Evolutionary conservation across 2,888 invertebrate species (phyloP).

Genomic region (Capitulum mitella): DNA sequence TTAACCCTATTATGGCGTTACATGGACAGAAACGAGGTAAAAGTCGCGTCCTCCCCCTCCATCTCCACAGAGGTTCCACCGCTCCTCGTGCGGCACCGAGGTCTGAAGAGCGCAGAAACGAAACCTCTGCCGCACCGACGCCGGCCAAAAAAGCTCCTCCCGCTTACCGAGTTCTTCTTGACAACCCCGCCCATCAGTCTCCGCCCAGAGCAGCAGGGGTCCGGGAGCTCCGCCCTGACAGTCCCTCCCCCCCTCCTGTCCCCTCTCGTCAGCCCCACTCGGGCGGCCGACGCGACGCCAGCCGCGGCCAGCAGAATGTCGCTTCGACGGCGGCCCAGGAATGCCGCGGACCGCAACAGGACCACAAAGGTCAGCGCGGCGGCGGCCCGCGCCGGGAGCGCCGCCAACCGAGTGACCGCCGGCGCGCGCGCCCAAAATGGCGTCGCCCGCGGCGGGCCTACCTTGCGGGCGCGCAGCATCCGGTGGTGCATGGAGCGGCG

Average conservation of each 20-base stretch:
- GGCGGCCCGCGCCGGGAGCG: not conserved
- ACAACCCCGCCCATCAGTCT: too few species aligned
- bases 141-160: too few species aligned
- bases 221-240: not conserved
- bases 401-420: constrained; percentile 37
- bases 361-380: not conserved
- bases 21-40: too few species aligned
- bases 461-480: not conserved
- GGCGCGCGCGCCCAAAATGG: not conserved
- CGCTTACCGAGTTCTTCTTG: too few species aligned
- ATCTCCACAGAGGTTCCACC: too few species aligned
- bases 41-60: too few species aligned
- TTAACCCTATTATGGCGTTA: too few species aligned
- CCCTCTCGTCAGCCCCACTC: not conserved
- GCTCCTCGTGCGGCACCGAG: too few species aligned
- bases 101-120: too few species aligned
- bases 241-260: not conserved
- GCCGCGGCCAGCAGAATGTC: not conserved
- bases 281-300: not conserved
- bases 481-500: not conserved
- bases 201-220: too few species aligned
- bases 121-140: too few species aligned
- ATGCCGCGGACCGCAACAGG: not conserved
- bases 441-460: not conserved
- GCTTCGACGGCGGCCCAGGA: not conserved